Evolutionary conservation across 2,888 invertebrate species (phyloP).

Genomic region (Melieria crassipennis): DNA sequence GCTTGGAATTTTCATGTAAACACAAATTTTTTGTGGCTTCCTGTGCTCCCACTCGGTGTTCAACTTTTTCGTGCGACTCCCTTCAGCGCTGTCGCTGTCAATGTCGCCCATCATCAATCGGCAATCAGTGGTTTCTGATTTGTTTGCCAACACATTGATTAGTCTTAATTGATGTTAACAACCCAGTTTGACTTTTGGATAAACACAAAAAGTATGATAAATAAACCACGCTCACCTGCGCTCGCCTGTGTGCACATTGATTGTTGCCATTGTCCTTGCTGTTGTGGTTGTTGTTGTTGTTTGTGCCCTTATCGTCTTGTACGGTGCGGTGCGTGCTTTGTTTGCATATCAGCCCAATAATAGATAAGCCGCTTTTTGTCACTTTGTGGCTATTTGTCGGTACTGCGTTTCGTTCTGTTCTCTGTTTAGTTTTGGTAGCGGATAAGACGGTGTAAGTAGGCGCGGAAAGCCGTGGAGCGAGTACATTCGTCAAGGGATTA

Average conservation of each 20-base stretch:
- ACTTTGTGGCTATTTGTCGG: not conserved
- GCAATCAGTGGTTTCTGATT: conserved; percentile 19
- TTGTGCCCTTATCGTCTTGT: conserved; percentile 12
- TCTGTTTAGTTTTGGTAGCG: too few relatives aligned
- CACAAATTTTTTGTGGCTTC: not conserved
- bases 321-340: conserved; percentile 4
- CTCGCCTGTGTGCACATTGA: not conserved
- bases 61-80: not conserved
- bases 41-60: conserved; percentile 5
- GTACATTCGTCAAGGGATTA: too few relatives aligned
- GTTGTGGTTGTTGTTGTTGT: too few relatives aligned
- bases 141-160: conserved; percentile 29
- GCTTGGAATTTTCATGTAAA: not conserved
- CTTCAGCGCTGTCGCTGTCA: not conserved
- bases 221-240: not conserved
- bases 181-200: conserved; percentile 25
- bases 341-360: conserved; percentile 8
- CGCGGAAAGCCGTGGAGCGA: too few relatives aligned
- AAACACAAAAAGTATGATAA: conserved; percentile 24
- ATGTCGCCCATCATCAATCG: not conserved
- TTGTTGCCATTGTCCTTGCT: not conserved
- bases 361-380: conserved; percentile 10
- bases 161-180: conserved; percentile 32
- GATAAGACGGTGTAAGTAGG: too few relatives aligned
- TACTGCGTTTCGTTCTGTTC: too few relatives aligned